phyloP scores from a whole-genome alignment of 1,140 invertebrate species.

The Spodoptera litura region DNA sequence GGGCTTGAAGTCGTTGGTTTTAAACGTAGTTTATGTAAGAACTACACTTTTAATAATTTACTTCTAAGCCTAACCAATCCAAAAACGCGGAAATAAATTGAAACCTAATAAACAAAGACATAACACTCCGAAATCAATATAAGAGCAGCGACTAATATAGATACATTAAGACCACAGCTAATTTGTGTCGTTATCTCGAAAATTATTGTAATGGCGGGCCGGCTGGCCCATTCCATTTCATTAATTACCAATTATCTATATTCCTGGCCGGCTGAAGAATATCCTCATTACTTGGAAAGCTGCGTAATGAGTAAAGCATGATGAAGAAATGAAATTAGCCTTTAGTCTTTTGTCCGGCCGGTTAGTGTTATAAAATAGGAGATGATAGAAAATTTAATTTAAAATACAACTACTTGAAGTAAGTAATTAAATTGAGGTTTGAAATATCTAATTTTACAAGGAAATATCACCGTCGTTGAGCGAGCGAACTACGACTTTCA shows the following conservation, averaged over 20 bases:
- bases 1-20: too few relatives aligned
- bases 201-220: slow-evolving; percentile 49
- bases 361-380: too few relatives aligned
- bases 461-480: too few relatives aligned
- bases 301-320: slow-evolving; percentile 17
- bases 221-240: slow-evolving; percentile 46
- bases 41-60: not conserved
- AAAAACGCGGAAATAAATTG: too few relatives aligned
- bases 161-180: slow-evolving; percentile 8
- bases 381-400: too few relatives aligned
- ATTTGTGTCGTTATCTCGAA: slow-evolving; percentile 39
- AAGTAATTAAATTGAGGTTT: too few relatives aligned
- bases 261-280: slow-evolving; percentile 5
- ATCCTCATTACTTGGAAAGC: not conserved
- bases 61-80: not conserved
- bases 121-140: not conserved
- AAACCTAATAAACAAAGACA: not conserved
- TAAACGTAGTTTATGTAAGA: too few relatives aligned
- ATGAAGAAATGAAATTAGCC: not conserved
- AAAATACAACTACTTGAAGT: too few relatives aligned
- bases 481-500: too few relatives aligned
- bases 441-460: too few relatives aligned
- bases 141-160: not conserved
- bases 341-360: not conserved
- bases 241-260: slow-evolving; percentile 49